These are phyloP conservation scores for Phoronis australis DNA, from an alignment of 2,888 invertebrate species.

Conservation along the genomic window DNA sequence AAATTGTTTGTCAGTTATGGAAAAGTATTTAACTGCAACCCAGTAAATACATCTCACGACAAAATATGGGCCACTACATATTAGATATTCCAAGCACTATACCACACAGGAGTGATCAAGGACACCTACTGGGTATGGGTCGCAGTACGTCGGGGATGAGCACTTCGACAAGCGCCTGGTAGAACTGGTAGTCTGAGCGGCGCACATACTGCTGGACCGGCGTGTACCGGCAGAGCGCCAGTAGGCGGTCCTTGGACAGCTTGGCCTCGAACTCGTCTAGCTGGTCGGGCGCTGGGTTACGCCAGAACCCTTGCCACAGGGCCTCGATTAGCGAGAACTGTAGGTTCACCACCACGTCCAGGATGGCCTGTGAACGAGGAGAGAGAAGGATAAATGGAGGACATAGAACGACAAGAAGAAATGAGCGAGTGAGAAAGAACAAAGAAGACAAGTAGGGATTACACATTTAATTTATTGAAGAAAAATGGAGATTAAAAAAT, in stretches of 20 bases:
- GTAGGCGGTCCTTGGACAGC: constrained; percentile 59
- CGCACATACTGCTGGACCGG: constrained; percentile 75
- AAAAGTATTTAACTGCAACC: no score
- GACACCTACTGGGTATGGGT: constrained; percentile 76
- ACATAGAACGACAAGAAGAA: no score
- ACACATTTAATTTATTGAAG: no score
- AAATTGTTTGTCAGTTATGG: no score
- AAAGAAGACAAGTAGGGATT: no score
- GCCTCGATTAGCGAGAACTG: constrained; percentile 87
- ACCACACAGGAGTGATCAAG: no score
- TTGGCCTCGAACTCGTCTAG: constrained; percentile 39
- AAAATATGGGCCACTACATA: no score
- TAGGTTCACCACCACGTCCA: constrained; percentile 83
- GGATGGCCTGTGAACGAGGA: constrained; percentile 76
- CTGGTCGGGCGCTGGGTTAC: constrained; percentile 25
- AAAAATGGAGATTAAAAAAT: no score
- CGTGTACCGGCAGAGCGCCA: constrained; percentile 64
- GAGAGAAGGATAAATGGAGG: no score
- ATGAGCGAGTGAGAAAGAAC: no score
- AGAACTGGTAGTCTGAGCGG: constrained; percentile 81
- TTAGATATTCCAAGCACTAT: no score
- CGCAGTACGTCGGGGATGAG: constrained; percentile 93
- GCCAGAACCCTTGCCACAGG: constrained; percentile 89
- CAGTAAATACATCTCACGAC: no score
- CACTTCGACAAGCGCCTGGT: constrained; percentile 92